Conservation (phyloP, 2,888 invertebrate genomes). For the Sturmia bella region DNA sequence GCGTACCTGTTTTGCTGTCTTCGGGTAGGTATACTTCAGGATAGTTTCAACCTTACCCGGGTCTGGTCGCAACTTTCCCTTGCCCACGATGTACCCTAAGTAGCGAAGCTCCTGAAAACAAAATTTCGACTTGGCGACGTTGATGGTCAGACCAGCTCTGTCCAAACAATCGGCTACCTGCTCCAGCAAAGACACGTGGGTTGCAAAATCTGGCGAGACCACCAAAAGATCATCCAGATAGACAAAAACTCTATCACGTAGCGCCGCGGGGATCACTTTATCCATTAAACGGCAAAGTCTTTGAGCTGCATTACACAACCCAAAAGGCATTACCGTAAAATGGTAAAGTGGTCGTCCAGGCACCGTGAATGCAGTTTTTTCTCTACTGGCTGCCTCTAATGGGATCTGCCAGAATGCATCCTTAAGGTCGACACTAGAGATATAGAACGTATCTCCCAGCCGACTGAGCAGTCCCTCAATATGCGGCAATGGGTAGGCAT, state of each 20-base stretch:
- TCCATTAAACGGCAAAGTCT: background rate
- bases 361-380: too few relatives aligned
- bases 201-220: slow-evolving; percentile 31
- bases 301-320: slow-evolving; percentile 7
- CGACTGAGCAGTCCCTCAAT: too few relatives aligned
- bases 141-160: background rate
- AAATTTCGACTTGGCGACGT: background rate
- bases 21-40: background rate
- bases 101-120: background rate
- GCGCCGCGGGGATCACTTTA: background rate
- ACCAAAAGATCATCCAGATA: slow-evolving; percentile 43
- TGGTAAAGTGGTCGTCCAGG: too few relatives aligned
- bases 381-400: too few relatives aligned
- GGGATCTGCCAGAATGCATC: too few relatives aligned
- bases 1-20: too few relatives aligned
- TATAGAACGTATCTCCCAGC: too few relatives aligned
- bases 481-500: too few relatives aligned
- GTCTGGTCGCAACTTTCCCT: background rate
- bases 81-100: too few relatives aligned
- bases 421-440: too few relatives aligned
- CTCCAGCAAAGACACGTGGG: slow-evolving; percentile 9
- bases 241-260: slow-evolving; percentile 35
- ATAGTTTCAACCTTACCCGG: too few relatives aligned
- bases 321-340: too few relatives aligned
- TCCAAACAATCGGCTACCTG: slow-evolving; percentile 5